Conservation (phyloP, 2,113 vertebrate species). For the Cebidichthys violaceus region DNA sequence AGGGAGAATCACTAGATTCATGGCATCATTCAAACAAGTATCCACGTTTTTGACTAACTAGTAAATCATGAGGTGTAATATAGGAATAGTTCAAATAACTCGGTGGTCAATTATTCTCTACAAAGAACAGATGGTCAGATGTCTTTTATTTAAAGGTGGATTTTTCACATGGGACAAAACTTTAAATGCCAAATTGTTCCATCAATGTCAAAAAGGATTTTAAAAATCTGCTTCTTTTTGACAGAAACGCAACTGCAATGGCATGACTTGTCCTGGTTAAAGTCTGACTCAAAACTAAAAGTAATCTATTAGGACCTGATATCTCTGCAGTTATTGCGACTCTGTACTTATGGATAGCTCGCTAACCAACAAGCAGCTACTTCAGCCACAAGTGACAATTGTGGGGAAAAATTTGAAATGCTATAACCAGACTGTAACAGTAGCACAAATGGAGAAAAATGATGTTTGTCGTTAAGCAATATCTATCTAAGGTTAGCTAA, state of each 20-base stretch:
- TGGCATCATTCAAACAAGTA: conserved; percentile 44
- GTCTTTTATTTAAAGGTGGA: background rate
- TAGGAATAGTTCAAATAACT: conserved; percentile 12
- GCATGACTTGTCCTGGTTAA: background rate
- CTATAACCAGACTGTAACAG: background rate
- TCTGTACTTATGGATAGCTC: background rate
- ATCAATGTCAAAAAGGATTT: background rate
- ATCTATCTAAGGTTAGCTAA: background rate
- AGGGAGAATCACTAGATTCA: conserved; percentile 24
- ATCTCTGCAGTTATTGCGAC: background rate
- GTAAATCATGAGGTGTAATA: conserved; percentile 23
- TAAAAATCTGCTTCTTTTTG: background rate
- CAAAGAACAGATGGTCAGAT: conserved; percentile 9
- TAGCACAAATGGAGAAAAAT: background rate
- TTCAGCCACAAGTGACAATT: background rate
- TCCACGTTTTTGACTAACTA: conserved; percentile 27
- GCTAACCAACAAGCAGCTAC: background rate
- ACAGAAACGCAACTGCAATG: background rate
- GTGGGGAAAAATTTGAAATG: background rate
- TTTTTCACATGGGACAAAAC: background rate
- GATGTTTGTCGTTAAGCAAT: background rate
- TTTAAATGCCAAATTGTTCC: background rate
- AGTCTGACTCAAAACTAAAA: background rate
- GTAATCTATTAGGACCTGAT: background rate
- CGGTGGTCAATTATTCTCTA: conserved; percentile 11